phyloP scores from a whole-genome alignment of 1,140 invertebrate species.

The Archegozetes longisetosus region DNA sequence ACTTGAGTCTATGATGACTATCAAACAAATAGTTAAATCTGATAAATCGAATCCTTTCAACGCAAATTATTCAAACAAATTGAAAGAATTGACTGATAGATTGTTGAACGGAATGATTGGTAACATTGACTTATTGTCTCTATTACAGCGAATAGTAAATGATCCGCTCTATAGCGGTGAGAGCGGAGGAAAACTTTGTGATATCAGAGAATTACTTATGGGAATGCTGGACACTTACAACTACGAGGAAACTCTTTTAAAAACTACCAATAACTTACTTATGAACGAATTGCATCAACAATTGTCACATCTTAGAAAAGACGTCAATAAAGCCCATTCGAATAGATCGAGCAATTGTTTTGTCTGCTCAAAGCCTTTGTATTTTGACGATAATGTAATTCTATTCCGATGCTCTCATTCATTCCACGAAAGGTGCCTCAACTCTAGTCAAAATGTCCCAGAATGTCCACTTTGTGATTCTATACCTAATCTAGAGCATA shows the following conservation, averaged over 20 bases:
- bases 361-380: neutral
- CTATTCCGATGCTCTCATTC: neutral
- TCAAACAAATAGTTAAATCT: neutral
- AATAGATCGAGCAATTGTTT: neutral
- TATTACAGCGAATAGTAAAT: slow-evolving; percentile 37
- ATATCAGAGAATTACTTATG: slow-evolving; percentile 36
- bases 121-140: slow-evolving; percentile 38
- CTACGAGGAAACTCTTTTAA: slow-evolving; percentile 36
- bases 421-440: slow-evolving; percentile 1
- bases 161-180: slow-evolving; percentile 36
- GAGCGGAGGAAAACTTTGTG: slow-evolving; percentile 37
- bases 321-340: neutral
- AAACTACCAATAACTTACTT: slow-evolving; percentile 32
- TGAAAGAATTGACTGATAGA: slow-evolving; percentile 35
- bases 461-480: neutral
- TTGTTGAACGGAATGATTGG: slow-evolving; percentile 42
- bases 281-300: slow-evolving; percentile 31
- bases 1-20: slow-evolving; percentile 33
- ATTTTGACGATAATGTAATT: neutral
- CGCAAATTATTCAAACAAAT: slow-evolving; percentile 23
- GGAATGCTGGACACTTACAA: slow-evolving; percentile 41
- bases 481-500: no score
- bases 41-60: neutral
- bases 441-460: neutral
- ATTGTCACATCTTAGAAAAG: neutral